Percentiles rank a stretch among this genome's conserved stretches.
These are phyloP conservation scores for Acipenser oxyrinchus DNA, from an alignment of 2,797 vertebrate species.

Conservation along the genomic window DNA sequence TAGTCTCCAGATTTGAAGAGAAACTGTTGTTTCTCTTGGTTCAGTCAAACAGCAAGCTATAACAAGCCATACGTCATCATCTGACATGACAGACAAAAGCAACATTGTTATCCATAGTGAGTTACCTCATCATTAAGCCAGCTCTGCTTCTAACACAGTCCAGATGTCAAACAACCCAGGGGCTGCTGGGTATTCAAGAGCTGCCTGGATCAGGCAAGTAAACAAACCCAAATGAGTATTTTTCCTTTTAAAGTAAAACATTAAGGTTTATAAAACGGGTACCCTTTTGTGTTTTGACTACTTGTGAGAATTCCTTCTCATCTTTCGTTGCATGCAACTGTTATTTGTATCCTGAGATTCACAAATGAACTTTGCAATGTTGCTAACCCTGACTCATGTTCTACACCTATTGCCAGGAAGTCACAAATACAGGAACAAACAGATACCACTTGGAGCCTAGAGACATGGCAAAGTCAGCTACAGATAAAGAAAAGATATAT, in stretches of 20 bases:
- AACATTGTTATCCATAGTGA: slow-evolving; percentile 33
- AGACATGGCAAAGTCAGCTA: too few species aligned
- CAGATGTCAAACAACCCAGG: slow-evolving; percentile 32
- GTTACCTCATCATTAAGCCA: slow-evolving; percentile 38
- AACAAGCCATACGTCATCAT: slow-evolving; percentile 27
- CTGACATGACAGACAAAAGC: slow-evolving; percentile 35
- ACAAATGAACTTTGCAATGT: too few species aligned
- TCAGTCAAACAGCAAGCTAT: slow-evolving; percentile 12
- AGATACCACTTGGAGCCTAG: too few species aligned
- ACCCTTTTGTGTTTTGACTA: slow-evolving; percentile 3
- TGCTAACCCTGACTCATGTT: too few species aligned
- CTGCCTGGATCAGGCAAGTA: slow-evolving; percentile 13
- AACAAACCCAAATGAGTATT: slow-evolving; percentile 13
- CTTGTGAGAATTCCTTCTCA: not conserved
- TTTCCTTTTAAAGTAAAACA: slow-evolving; percentile 23
- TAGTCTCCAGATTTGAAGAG: slow-evolving; percentile 4
- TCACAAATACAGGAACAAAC: too few species aligned
- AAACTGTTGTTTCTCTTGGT: not conserved
- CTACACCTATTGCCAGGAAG: too few species aligned
- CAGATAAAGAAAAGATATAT: too few species aligned
- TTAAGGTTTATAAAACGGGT: slow-evolving; percentile 8
- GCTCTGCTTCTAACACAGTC: slow-evolving; percentile 32
- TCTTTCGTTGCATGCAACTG: too few species aligned
- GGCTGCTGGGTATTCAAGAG: slow-evolving; percentile 26
- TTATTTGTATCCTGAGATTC: too few species aligned